These are phyloP conservation scores for Chlorodrepanis virens DNA, from an alignment of 2,113 vertebrate species.

Conservation along the genomic window DNA sequence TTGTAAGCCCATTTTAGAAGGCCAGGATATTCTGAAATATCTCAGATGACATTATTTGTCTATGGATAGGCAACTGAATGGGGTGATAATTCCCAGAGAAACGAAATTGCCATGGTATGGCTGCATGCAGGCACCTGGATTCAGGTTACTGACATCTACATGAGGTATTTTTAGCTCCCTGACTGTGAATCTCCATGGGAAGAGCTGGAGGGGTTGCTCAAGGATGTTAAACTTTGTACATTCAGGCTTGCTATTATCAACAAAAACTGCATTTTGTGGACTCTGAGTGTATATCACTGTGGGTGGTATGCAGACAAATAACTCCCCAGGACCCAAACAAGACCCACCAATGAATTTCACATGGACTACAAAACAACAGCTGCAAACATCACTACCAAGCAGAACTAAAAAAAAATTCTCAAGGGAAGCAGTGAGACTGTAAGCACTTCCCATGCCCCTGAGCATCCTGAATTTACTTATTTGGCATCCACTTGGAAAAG, in stretches of 20 bases:
- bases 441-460: background rate
- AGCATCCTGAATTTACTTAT: background rate
- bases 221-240: background rate
- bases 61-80: background rate
- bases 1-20: background rate
- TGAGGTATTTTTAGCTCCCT: background rate
- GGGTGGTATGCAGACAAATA: background rate
- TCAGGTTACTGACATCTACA: background rate
- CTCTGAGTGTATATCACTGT: background rate
- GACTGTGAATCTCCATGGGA: background rate
- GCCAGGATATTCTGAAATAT: background rate
- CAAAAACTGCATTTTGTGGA: background rate
- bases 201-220: background rate
- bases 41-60: background rate
- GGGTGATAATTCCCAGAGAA: background rate
- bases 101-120: fast-evolving
- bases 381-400: background rate
- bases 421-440: background rate
- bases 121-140: background rate
- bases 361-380: background rate
- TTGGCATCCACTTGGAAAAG: background rate
- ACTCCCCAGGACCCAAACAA: background rate
- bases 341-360: background rate
- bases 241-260: background rate
- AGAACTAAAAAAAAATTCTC: background rate